These are phyloP conservation scores for Orthonyx spaldingii DNA, from an alignment of 2,113 vertebrate species.

Conservation along the genomic window DNA sequence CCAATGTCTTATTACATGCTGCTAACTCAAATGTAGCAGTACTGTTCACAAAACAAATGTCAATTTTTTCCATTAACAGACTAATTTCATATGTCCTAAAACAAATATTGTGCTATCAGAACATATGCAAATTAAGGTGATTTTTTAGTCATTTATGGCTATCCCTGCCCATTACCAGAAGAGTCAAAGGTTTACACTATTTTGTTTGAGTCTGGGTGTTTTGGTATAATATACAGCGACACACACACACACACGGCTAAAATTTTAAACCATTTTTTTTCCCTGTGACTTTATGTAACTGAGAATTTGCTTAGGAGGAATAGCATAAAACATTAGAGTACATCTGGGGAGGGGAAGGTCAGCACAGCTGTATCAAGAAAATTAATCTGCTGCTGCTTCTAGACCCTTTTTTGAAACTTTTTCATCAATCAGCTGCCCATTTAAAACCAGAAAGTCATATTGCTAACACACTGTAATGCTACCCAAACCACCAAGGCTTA, in stretches of 20 bases:
- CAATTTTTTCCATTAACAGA: not conserved
- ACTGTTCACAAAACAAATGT: not conserved
- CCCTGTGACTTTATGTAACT: not conserved
- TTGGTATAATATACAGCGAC: not conserved
- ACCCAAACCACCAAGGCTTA: not conserved
- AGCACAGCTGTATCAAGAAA: not conserved
- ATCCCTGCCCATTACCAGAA: not conserved
- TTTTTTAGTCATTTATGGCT: not conserved
- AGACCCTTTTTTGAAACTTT: not conserved
- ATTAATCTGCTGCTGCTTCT: not conserved
- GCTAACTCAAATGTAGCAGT: not conserved
- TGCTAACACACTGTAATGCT: not conserved
- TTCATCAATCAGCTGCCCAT: not conserved
- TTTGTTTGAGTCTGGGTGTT: not conserved
- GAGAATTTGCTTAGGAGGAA: not conserved
- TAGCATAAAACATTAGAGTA: not conserved
- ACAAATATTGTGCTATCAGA: not conserved
- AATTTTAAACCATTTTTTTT: not conserved
- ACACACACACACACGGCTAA: not conserved
- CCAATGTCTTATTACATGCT: not conserved
- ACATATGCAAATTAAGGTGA: not conserved
- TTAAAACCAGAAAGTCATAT: not conserved
- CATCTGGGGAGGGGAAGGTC: not conserved
- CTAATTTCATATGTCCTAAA: not conserved
- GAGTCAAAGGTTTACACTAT: not conserved